Evolutionary conservation across 2,888 invertebrate species (phyloP).

Genomic region (Pammene fasciana): DNA sequence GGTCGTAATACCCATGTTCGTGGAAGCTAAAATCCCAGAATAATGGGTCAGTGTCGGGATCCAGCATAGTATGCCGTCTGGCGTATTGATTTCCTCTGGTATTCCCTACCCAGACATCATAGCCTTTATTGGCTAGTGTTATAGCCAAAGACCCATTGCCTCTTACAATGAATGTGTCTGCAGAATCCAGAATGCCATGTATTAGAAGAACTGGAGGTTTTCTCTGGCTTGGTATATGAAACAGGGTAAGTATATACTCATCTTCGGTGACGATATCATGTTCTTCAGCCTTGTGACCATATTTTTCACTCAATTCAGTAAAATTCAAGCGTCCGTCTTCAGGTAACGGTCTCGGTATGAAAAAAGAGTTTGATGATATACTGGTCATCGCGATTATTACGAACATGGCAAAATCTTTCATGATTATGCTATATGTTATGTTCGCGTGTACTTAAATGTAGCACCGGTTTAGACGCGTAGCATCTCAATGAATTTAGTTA

Average conservation of each 20-base stretch:
- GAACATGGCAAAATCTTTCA: background rate
- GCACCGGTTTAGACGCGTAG: too few relatives aligned
- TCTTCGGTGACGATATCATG: slow-evolving; percentile 50
- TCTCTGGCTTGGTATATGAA: slow-evolving; percentile 48
- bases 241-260: slow-evolving; percentile 53
- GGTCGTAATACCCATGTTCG: slow-evolving; percentile 86
- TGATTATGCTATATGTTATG: too few relatives aligned
- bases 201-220: slow-evolving; percentile 51
- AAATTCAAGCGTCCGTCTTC: slow-evolving; percentile 47
- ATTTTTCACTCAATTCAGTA: slow-evolving; percentile 50
- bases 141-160: slow-evolving; percentile 50
- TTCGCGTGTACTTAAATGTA: too few relatives aligned
- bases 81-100: slow-evolving; percentile 84
- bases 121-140: slow-evolving; percentile 72
- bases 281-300: slow-evolving; percentile 47
- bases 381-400: background rate
- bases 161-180: slow-evolving; percentile 54
- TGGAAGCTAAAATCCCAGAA: slow-evolving; percentile 85
- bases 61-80: slow-evolving; percentile 70
- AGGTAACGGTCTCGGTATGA: slow-evolving; percentile 6
- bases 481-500: too few relatives aligned
- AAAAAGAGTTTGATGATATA: background rate
- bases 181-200: slow-evolving; percentile 56
- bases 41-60: slow-evolving; percentile 53
- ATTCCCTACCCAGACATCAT: slow-evolving; percentile 68